Percentiles rank a stretch among this genome's conserved stretches.
phyloP scores from a whole-genome alignment of 2,797 vertebrate species.

The Hylomyscus alleni region DNA sequence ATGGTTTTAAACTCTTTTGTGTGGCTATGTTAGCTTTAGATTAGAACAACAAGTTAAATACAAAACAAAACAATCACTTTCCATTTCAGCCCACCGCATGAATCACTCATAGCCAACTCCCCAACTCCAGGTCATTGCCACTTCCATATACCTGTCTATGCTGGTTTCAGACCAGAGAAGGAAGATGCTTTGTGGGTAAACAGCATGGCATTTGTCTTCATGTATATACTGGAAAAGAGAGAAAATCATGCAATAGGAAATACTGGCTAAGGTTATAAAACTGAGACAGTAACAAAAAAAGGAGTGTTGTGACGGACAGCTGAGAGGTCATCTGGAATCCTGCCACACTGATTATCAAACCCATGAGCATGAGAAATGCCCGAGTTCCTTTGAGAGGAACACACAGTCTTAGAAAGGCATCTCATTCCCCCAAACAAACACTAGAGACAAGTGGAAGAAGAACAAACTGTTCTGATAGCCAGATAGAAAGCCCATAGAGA shows the following conservation, averaged over 20 bases:
- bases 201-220: neutral
- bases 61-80: neutral
- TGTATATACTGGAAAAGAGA: neutral
- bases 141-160: neutral
- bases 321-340: constrained; percentile 48
- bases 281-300: constrained; percentile 20
- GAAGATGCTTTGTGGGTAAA: neutral
- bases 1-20: neutral
- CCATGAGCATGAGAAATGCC: constrained; percentile 53
- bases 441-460: constrained; percentile 14
- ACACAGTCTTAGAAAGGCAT: constrained; percentile 67
- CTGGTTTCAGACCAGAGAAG: neutral
- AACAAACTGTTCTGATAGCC: constrained; percentile 59
- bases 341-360: constrained; percentile 56
- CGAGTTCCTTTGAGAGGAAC: constrained; percentile 59
- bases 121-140: neutral
- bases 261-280: constrained; percentile 25
- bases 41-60: neutral
- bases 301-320: neutral
- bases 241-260: constrained; percentile 22
- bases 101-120: neutral
- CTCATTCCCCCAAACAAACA: constrained; percentile 60
- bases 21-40: constrained; percentile 4
- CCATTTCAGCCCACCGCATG: neutral
- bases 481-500: constrained; percentile 66